Conservation (phyloP, 2,113 vertebrate genomes). For the Datnioides undecimradiatus region DNA sequence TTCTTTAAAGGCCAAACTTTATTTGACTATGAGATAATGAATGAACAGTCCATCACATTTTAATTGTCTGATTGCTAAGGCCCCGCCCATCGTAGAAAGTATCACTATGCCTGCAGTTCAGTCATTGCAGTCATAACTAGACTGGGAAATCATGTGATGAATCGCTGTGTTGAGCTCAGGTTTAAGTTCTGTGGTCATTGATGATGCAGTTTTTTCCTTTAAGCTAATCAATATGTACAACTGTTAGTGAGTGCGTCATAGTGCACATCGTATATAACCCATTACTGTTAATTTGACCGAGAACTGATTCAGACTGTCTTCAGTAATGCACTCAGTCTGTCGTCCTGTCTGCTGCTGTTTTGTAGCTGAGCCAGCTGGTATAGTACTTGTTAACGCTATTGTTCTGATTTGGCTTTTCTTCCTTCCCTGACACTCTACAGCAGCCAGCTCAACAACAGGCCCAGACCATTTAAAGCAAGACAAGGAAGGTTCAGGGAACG, state of each 20-base stretch:
- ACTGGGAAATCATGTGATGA: background rate
- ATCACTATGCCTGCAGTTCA: background rate
- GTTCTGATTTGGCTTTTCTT: background rate
- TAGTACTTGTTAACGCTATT: background rate
- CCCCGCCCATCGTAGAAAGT: background rate
- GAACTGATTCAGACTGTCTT: too few species aligned
- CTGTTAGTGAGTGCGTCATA: too few species aligned
- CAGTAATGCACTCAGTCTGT: too few species aligned
- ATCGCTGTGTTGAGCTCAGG: too few species aligned
- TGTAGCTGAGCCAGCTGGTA: background rate
- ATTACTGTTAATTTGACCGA: too few species aligned
- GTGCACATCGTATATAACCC: too few species aligned
- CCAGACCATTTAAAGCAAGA: conserved; percentile 89
- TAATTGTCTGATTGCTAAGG: background rate
- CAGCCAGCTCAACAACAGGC: conserved; percentile 92
- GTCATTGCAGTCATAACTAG: background rate
- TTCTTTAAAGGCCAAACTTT: background rate
- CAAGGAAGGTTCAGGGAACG: conserved; percentile 81
- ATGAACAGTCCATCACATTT: background rate
- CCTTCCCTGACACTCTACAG: conserved; percentile 77
- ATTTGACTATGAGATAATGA: background rate
- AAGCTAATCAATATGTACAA: too few species aligned
- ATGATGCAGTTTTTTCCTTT: too few species aligned
- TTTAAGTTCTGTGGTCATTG: too few species aligned
- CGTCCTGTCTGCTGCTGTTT: too few species aligned